phyloP scores from a whole-genome alignment of 2,797 vertebrate genomes.

The Cygnus olor region DNA sequence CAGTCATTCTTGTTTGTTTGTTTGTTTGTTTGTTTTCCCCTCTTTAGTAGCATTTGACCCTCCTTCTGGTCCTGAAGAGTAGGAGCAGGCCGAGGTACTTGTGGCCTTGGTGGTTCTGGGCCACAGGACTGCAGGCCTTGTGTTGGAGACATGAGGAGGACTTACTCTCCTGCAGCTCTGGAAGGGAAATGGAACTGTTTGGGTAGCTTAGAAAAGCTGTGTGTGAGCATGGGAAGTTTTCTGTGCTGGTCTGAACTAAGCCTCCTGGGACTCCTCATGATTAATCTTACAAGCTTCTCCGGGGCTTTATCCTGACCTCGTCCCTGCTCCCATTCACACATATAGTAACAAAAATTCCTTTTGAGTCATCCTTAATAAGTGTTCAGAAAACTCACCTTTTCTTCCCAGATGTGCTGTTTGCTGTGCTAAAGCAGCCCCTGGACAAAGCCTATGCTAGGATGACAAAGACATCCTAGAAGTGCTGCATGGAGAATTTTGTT shows the following conservation, averaged over 20 bases:
- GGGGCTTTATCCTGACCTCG: background rate
- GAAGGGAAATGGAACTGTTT: background rate
- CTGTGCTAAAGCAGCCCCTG: background rate
- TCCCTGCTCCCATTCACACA: background rate
- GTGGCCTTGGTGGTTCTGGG: background rate
- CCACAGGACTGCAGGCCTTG: background rate
- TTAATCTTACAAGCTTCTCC: background rate
- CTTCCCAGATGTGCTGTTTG: background rate
- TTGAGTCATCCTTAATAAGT: background rate
- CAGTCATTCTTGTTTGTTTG: background rate
- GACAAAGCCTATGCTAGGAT: background rate
- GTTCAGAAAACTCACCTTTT: background rate
- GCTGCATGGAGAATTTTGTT: background rate
- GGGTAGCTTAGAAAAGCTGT: background rate
- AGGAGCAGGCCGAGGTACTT: accelerated
- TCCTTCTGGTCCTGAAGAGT: background rate
- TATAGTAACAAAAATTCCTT: background rate
- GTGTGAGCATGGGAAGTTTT: background rate
- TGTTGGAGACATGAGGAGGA: background rate
- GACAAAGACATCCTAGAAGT: background rate
- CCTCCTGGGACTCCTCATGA: background rate
- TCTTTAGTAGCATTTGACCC: background rate
- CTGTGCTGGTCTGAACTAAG: background rate
- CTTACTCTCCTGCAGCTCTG: accelerated
- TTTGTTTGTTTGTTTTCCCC: background rate